Base-by-base conservation (phyloP, 2,113 vertebrate species). In the Stomatorhinus ivindoensis region DNA sequence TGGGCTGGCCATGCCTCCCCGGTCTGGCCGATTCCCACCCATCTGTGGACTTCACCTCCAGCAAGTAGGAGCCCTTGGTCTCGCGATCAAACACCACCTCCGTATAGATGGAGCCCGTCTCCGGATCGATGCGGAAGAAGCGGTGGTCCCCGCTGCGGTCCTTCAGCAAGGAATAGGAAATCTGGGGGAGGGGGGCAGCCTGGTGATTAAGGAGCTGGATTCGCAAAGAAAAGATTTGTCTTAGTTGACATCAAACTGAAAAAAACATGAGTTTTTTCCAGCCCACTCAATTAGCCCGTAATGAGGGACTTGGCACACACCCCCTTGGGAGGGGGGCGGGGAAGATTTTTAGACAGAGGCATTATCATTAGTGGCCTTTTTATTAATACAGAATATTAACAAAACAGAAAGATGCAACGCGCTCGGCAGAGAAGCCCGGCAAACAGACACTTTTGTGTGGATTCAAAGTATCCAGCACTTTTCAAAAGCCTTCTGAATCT, bases 1-100 rank as follows among this genome's bases (percentile, higher is more conserved):
- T 98, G 65, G 97, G 96, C 47, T 95, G 97, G 3, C 97, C 97
- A 24, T 95, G 95, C 90, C 96, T 97, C 89, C 97, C 97, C 0
- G 97, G 97, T 51, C 96, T 94, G 3, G 97, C 95, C 0, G 97
- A 98, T 90, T 97, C 97, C 94, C 94, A 97, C 2, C 97, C 95
- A 89, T 98, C 97, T 86, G 95, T 92, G 17, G 97, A 97, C 91
- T 96, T 96, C 50, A 98, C 95, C 94, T 98, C 97, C 89, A 98
- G 91, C 8, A 98, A 95, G 91, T 97, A 98, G 0, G 97, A 97
- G 27, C 95, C 95, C 91, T 97, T 98, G 89, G 95, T 95, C 91
- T 98, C 97, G 1, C 97, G 95, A 89, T 98, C 97, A 92, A 98
- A 98, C 92, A 97, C 95, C 0, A 96, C 93, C 89, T 96, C 92